Evolutionary conservation across 2,797 vertebrate genomes (phyloP).

Genomic region (Propithecus deckenii): DNA sequence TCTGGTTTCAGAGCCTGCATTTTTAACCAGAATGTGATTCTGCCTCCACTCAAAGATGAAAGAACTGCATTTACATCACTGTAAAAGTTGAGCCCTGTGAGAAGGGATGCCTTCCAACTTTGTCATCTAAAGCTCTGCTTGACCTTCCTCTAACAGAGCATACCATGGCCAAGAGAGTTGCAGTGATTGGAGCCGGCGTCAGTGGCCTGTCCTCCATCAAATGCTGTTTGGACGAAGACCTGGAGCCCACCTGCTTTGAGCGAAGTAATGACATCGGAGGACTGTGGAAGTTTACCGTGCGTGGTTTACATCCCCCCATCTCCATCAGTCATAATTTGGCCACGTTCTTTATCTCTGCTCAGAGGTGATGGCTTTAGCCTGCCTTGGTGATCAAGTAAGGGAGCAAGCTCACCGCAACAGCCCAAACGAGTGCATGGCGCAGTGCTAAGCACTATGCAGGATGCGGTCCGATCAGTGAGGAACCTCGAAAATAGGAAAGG

Average conservation of each 20-base stretch:
- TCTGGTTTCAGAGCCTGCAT: neutral
- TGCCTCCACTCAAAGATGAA: neutral
- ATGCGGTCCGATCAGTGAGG: neutral
- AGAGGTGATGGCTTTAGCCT: neutral
- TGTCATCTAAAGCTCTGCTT: neutral
- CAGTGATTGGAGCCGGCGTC: constrained; percentile 89
- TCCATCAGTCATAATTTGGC: neutral
- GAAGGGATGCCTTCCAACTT: neutral
- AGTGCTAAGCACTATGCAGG: too few relatives aligned
- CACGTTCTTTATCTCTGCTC: neutral
- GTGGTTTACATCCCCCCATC: neutral
- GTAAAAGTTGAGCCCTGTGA: neutral
- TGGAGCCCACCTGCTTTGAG: constrained; percentile 91
- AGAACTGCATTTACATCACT: neutral
- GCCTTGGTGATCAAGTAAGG: neutral
- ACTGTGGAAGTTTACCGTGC: constrained; percentile 89
- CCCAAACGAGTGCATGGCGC: too few relatives aligned
- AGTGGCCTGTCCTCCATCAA: constrained; percentile 88
- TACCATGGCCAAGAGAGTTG: constrained; percentile 85
- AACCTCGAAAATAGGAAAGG: too few relatives aligned
- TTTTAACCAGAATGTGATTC: neutral
- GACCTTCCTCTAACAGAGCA: neutral
- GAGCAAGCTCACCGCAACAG: neutral
- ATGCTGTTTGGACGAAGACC: constrained; percentile 89
- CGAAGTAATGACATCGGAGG: constrained; percentile 88